Evolutionary conservation across 2,797 vertebrate genomes (phyloP).

Genomic region (Lemur catta): DNA sequence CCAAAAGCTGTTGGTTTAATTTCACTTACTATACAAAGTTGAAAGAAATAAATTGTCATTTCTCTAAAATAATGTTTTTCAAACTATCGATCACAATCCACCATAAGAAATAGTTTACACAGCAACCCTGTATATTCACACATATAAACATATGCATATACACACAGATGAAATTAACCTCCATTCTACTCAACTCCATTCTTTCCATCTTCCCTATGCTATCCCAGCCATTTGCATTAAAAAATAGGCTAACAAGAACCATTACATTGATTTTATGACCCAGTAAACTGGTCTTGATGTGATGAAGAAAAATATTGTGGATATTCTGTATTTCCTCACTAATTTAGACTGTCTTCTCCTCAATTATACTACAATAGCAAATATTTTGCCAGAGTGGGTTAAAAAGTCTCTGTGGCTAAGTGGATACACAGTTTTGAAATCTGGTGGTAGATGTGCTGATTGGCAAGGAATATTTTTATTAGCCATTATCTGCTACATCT

Average conservation of each 20-base stretch:
- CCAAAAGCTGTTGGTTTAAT: not conserved
- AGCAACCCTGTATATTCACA: not conserved
- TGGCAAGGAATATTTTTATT: not conserved
- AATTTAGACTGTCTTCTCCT: not conserved
- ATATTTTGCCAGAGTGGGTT: not conserved
- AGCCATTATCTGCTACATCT: not conserved
- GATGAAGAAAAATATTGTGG: not conserved
- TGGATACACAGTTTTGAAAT: not conserved
- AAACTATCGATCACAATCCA: not conserved
- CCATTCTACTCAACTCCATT: not conserved
- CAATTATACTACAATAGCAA: not conserved
- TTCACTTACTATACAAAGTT: not conserved
- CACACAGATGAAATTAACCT: not conserved
- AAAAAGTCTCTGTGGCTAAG: constrained; percentile 17
- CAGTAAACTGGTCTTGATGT: not conserved
- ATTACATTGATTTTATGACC: not conserved
- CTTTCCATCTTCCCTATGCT: not conserved
- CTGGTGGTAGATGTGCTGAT: not conserved
- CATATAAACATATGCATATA: not conserved
- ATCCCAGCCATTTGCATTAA: not conserved
- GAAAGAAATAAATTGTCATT: not conserved
- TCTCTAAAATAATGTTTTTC: constrained; percentile 26
- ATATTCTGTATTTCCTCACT: not conserved
- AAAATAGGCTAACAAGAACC: not conserved
- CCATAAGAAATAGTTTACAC: not conserved